Base-by-base conservation (phyloP, 2,888 invertebrate species). In the Chrysolina oricalcia region DNA sequence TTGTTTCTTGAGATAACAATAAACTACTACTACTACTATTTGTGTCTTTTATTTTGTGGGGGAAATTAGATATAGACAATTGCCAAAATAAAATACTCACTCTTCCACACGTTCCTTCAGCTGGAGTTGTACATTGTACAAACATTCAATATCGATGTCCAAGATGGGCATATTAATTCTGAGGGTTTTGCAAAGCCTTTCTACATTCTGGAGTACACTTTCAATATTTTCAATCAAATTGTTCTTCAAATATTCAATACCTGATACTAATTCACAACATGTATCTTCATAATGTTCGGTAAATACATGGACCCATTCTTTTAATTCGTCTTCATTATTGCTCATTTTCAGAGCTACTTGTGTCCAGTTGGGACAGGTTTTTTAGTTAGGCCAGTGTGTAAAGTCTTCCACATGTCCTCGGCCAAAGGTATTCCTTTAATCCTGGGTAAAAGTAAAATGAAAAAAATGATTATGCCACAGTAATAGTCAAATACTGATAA, bases 181-280 rank as follows among this genome's bases (percentile, higher is more conserved):
- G 5, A 86, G 67, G 4, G 83, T 81, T 11, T 78, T 77, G 59
- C 85, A 85, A 13, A 85, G 70, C 13, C 74, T 67, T 72, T 83
- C 76, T 6, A 83, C 75, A 68, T 80, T 80, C 66, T 81, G 63
- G n/a, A 87, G 72, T 17, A 85, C 71, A 13, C 72, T 66, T 76
- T 91, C 90, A 43, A 94, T 92, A 80, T 91, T 90, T 15, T 87
- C 87, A 50, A 91, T 87, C 82, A 94, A 89, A 1, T 83, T 86
- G 35, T 90, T 89, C 15, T 92, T 88, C 73, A 92, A 91, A 46
- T 90, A 89, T 56, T 90, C 87, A 0, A 93, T 92, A 83, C 94
- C 94, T 0, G 23, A 27, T 0, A 83, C 80, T 43, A 84, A 50
- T 13, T 83, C 84, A 70, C 72, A 74, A 19, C 78, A 75, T 6